These are phyloP conservation scores for Conops quadrifasciatus DNA, from an alignment of 2,888 invertebrate species.

Conservation along the genomic window DNA sequence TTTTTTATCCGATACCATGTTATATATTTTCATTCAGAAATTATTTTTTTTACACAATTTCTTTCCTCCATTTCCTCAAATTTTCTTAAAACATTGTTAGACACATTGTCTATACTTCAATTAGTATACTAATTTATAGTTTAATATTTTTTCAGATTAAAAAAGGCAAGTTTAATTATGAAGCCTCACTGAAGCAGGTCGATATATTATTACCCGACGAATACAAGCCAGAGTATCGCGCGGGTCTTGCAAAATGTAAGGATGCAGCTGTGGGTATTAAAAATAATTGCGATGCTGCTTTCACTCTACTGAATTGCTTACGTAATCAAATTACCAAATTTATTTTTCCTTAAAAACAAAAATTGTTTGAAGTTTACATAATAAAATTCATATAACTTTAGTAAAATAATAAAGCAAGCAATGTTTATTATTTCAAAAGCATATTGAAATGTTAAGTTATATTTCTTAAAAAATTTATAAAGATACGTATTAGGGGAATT, in stretches of 20 bases:
- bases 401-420: too few species aligned
- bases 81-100: too few species aligned
- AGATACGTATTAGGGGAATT: too few species aligned
- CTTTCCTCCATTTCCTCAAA: not conserved
- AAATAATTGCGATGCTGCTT: conserved; percentile 60
- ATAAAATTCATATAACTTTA: too few species aligned
- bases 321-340: conserved; percentile 53
- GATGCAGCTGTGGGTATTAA: conserved; percentile 58
- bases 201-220: conserved; percentile 61
- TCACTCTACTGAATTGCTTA: conserved; percentile 55
- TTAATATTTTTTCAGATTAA: conserved; percentile 55
- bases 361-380: too few species aligned
- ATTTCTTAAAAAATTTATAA: too few species aligned
- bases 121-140: too few species aligned
- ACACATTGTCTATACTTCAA: too few species aligned
- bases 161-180: conserved; percentile 62
- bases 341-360: conserved; percentile 53
- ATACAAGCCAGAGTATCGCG: conserved; percentile 54
- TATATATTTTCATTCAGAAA: not conserved
- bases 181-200: conserved; percentile 60
- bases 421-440: too few species aligned
- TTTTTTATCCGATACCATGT: too few species aligned
- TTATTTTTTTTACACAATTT: not conserved
- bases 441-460: too few species aligned
- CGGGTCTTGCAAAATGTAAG: conserved; percentile 56